These are phyloP conservation scores for Nectonema munidae DNA, from an alignment of 2,888 invertebrate genomes.

Conservation along the genomic window DNA sequence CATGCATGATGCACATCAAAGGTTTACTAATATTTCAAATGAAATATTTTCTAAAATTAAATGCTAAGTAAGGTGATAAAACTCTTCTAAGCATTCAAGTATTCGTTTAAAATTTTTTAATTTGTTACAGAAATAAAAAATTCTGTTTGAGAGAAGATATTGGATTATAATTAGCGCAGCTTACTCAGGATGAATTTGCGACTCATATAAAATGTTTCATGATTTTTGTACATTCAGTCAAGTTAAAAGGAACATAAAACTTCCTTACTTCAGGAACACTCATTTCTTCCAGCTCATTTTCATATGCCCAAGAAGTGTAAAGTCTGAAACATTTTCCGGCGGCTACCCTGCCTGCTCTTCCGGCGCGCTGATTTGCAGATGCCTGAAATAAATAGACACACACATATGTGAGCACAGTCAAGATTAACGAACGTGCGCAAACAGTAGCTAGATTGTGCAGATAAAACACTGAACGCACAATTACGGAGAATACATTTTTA, in stretches of 20 bases:
- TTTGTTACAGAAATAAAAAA: constrained; percentile 1
- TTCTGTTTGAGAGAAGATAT: background rate
- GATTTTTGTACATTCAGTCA: too few species aligned
- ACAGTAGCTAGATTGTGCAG: too few species aligned
- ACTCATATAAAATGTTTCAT: too few species aligned
- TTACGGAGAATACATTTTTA: too few species aligned
- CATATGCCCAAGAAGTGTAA: constrained; percentile 91
- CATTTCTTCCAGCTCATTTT: constrained; percentile 85
- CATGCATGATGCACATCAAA: too few species aligned
- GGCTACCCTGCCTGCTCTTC: constrained; percentile 68
- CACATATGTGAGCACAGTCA: background rate
- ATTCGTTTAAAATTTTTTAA: constrained; percentile 11
- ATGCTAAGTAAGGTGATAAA: background rate
- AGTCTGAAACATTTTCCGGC: constrained; percentile 89
- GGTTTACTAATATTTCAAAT: constrained; percentile 1
- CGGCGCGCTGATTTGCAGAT: constrained; percentile 84
- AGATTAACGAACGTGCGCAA: background rate
- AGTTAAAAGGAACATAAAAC: too few species aligned
- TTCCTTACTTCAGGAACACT: constrained; percentile 49
- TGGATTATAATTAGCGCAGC: too few species aligned
- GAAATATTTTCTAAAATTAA: background rate
- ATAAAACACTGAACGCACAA: too few species aligned
- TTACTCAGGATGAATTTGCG: too few species aligned
- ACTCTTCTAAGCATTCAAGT: constrained; percentile 10
- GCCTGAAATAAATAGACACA: constrained; percentile 21